phyloP scores from a whole-genome alignment of 2,113 vertebrate species.

The Triplophysa dalaica region DNA sequence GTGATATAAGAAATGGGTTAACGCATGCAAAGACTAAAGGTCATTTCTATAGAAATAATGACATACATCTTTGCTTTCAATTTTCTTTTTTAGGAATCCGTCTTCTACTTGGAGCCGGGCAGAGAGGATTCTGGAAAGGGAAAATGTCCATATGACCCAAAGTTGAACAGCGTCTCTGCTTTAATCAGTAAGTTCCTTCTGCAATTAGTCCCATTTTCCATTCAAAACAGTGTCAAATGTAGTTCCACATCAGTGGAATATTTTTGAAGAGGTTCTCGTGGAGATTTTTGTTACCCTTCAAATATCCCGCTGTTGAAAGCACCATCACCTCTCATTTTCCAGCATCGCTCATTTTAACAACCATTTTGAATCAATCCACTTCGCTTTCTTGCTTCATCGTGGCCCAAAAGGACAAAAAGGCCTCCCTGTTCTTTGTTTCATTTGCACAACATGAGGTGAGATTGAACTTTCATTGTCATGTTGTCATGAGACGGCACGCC shows the following conservation, averaged over 20 bases:
- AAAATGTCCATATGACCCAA: slow-evolving; percentile 97
- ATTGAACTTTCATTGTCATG: slow-evolving; percentile 9
- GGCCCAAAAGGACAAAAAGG: slow-evolving; percentile 27
- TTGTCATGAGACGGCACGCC: slow-evolving; percentile 48
- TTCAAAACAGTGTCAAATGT: not conserved
- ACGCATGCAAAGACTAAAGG: slow-evolving; percentile 32
- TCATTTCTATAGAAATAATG: slow-evolving; percentile 44
- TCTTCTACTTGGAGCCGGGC: slow-evolving; percentile 94
- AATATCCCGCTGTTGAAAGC: no score
- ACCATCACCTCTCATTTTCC: not conserved
- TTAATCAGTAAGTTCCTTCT: slow-evolving; percentile 90
- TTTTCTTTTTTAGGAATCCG: slow-evolving; percentile 84
- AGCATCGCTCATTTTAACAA: slow-evolving; percentile 7
- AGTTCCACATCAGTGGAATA: not conserved
- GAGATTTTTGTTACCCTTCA: no score
- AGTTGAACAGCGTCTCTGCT: slow-evolving; percentile 93
- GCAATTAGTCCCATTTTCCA: slow-evolving; percentile 22
- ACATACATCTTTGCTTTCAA: slow-evolving; percentile 57
- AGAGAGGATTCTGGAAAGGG: slow-evolving; percentile 96
- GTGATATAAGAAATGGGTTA: no score
- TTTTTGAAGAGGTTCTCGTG: not conserved
- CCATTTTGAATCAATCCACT: slow-evolving; percentile 25
- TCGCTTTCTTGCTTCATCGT: slow-evolving; percentile 33
- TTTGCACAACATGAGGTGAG: slow-evolving; percentile 39
- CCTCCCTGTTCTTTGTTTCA: not conserved